Evolutionary conservation across 2,888 invertebrate genomes (phyloP).

Genomic region (Eupithecia subumbrata): DNA sequence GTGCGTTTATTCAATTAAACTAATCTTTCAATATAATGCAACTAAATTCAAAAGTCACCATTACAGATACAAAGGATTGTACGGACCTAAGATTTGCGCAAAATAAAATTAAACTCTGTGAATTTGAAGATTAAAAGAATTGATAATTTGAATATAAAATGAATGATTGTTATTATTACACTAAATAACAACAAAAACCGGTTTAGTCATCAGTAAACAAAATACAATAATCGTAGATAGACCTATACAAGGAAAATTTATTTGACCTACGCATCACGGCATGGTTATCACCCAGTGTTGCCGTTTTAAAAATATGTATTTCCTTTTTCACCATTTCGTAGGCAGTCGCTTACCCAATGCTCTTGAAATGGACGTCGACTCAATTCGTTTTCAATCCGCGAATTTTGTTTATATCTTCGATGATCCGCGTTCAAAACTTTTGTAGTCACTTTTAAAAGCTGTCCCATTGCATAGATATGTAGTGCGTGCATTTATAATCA

Average conservation of each 20-base stretch:
- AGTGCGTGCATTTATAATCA: constrained; percentile 69
- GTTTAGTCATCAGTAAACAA: not conserved
- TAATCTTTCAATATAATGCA: constrained; percentile 50
- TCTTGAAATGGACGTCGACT: constrained; percentile 79
- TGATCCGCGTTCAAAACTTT: constrained; percentile 80
- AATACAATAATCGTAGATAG: not conserved
- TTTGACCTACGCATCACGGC: constrained; percentile 30
- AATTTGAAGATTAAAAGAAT: not conserved
- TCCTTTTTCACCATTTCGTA: constrained; percentile 71
- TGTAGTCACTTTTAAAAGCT: constrained; percentile 76
- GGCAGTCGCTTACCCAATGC: constrained; percentile 80
- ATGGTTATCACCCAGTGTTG: constrained; percentile 61
- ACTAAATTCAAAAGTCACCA: constrained; percentile 45
- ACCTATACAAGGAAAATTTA: not conserved
- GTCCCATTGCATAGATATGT: constrained; percentile 68
- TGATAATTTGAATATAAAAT: not conserved
- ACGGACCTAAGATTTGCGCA: not conserved
- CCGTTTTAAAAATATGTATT: constrained; percentile 70
- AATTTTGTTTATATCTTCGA: constrained; percentile 82
- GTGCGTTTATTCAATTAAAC: constrained; percentile 12
- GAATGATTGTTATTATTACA: not conserved
- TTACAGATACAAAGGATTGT: too few relatives aligned
- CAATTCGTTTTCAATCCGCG: constrained; percentile 66
- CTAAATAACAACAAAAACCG: not conserved
- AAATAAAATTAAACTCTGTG: not conserved